A percentile compares a stretch with the other conserved stretches of the same genome.
Conservation (phyloP, 37 sponge, comb jelly and placozoan genomes). For the Halisarca cf. caerulea region DNA sequence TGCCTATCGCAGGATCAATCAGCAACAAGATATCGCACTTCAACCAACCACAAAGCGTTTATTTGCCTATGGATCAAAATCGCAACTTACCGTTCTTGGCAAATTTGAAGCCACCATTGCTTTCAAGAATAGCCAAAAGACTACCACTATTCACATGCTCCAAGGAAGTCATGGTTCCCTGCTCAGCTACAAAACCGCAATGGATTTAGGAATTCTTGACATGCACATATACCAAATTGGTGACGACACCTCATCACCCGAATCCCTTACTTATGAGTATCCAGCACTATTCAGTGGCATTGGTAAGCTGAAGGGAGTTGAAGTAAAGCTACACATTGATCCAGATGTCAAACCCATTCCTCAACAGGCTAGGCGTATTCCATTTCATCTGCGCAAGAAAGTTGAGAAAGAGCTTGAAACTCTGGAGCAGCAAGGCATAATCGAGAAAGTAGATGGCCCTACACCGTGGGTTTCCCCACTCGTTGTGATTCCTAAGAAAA, state of each 20-base stretch:
- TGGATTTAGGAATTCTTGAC: no score
- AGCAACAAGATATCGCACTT: no score
- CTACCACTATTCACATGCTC: no score
- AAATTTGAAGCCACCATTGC: no score
- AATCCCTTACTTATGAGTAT: neutral
- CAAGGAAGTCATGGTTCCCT: no score
- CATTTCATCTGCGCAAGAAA: constrained; percentile 49
- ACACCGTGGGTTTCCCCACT: constrained; percentile 60
- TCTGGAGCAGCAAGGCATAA: constrained; percentile 35
- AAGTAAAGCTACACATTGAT: constrained; percentile 57
- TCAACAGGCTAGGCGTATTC: constrained; percentile 34
- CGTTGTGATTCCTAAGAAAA: constrained; percentile 50
- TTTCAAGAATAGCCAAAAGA: no score
- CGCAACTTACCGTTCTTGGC: no score
- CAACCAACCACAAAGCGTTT: no score
- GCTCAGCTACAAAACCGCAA: no score
- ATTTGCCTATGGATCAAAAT: no score
- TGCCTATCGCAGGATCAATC: no score
- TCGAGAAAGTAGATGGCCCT: constrained; percentile 45
- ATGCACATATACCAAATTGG: no score
- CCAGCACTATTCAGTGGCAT: constrained; percentile 46
- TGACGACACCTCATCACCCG: neutral
- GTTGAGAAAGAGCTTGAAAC: constrained; percentile 44
- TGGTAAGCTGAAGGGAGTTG: constrained; percentile 29
- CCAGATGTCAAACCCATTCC: constrained; percentile 21